Evolutionary conservation across 2,888 invertebrate species (phyloP).

Genomic region (Stramonita haemastoma): DNA sequence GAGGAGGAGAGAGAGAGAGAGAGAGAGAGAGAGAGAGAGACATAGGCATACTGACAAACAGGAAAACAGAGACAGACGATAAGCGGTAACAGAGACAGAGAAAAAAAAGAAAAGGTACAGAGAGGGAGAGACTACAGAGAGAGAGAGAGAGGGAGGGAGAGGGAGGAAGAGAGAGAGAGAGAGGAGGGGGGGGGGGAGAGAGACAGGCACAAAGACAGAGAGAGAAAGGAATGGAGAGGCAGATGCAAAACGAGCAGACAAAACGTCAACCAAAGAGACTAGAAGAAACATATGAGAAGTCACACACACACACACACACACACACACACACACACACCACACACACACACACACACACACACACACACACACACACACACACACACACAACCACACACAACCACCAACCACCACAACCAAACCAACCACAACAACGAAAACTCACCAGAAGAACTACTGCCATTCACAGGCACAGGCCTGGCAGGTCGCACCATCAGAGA

Average conservation of each 20-base stretch:
- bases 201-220: background rate
- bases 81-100: background rate
- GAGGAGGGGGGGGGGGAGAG: background rate
- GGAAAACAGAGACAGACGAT: no score
- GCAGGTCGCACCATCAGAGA: slow-evolving; percentile 10
- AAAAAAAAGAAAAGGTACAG: background rate
- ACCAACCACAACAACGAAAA: no score
- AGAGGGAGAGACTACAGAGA: background rate
- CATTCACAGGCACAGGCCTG: background rate
- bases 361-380: no score
- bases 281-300: background rate
- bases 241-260: background rate
- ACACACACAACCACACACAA: no score
- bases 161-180: background rate
- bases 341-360: no score
- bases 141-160: background rate
- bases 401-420: no score
- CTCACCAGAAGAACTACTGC: no score
- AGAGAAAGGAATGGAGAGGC: background rate
- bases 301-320: background rate
- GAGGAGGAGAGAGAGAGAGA: background rate
- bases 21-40: background rate
- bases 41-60: background rate
- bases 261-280: background rate
- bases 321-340: no score